These are phyloP conservation scores for Scomberomorus guttatus DNA, from an alignment of 2,797 vertebrate species.

Conservation along the genomic window DNA sequence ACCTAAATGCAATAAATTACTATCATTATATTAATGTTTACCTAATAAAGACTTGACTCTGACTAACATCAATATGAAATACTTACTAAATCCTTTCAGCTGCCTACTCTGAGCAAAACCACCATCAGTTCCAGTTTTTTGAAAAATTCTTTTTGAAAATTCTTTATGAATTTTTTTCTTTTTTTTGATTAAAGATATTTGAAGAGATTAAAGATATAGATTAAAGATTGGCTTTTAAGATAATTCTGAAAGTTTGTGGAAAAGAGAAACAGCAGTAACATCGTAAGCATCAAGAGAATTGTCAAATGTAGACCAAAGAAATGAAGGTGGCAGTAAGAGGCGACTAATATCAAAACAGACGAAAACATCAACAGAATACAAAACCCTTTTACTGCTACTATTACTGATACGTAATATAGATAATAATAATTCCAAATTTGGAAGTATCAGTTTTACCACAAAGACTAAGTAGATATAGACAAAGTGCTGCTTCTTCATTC, in stretches of 20 bases:
- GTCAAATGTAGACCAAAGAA: neutral
- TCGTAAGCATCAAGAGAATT: neutral
- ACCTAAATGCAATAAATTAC: too few species aligned
- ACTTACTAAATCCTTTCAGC: too few species aligned
- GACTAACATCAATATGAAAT: too few species aligned
- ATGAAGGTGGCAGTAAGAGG: too few species aligned
- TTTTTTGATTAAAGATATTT: too few species aligned
- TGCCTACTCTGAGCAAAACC: too few species aligned
- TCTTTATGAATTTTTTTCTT: too few species aligned
- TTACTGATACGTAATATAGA: neutral
- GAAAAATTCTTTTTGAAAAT: too few species aligned
- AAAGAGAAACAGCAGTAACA: constrained; percentile 23
- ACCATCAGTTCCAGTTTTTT: too few species aligned
- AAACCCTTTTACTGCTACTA: neutral
- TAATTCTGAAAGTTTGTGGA: neutral
- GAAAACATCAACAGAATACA: constrained; percentile 12
- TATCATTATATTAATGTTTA: too few species aligned
- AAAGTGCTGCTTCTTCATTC: neutral
- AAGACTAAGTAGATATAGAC: neutral
- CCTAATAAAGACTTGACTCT: too few species aligned
- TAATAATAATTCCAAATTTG: neutral
- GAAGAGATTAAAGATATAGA: neutral
- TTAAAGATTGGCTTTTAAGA: neutral
- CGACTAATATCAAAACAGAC: neutral
- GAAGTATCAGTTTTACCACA: neutral